Percentiles rank a stretch among this genome's conserved stretches.
phyloP scores from a whole-genome alignment of 2,888 invertebrate species.

The Heliothis peltigera region DNA sequence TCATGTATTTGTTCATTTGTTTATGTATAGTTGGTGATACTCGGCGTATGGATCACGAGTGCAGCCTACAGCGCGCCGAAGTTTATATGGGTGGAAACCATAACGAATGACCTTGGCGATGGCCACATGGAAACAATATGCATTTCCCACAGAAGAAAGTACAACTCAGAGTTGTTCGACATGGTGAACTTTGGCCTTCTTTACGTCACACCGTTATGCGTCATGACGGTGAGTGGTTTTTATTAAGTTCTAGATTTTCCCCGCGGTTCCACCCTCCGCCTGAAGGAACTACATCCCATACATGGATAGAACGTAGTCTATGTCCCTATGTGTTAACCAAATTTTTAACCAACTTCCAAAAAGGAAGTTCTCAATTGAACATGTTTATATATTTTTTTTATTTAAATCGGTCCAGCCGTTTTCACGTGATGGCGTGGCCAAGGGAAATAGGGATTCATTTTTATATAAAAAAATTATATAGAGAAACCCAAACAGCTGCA shows the following conservation, averaged over 20 bases:
- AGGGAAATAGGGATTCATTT: no score
- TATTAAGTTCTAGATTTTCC: not conserved
- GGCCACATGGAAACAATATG: conserved; percentile 92
- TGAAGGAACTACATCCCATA: no score
- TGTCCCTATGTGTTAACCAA: no score
- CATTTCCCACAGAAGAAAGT: conserved; percentile 93
- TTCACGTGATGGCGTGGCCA: no score
- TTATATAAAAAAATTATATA: no score
- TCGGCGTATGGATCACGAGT: conserved; percentile 95
- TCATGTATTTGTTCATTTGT: not conserved
- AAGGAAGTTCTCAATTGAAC: no score
- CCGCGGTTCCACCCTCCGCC: no score
- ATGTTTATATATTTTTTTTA: no score
- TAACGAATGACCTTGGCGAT: conserved; percentile 90
- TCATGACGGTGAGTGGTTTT: conserved; percentile 92
- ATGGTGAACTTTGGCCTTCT: conserved; percentile 95
- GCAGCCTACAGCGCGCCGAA: conserved; percentile 95
- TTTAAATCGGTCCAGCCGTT: no score
- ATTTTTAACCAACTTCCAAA: no score
- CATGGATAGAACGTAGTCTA: no score
- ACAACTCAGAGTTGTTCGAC: conserved; percentile 94
- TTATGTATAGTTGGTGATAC: conserved; percentile 92
- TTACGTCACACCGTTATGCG: conserved; percentile 94
- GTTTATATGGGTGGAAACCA: conserved; percentile 95
- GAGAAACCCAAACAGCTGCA: no score